Evolutionary conservation across 2,113 vertebrate genomes (phyloP).

Genomic region (Hassar affinis): DNA sequence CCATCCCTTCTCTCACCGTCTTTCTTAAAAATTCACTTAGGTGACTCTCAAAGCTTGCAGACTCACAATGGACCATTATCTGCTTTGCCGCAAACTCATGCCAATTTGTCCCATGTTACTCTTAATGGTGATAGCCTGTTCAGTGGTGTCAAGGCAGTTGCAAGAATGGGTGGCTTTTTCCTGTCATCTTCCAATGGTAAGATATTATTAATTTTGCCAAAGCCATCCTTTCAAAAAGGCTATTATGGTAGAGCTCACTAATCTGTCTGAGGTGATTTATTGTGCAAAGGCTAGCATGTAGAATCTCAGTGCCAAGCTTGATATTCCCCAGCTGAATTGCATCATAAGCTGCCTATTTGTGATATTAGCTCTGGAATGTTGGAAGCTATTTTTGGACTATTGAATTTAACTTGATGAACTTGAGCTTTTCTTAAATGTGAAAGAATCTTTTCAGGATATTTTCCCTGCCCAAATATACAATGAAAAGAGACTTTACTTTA

Average conservation of each 20-base stretch:
- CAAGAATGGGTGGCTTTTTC: constrained; percentile 56
- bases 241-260: no score
- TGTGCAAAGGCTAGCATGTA: not conserved
- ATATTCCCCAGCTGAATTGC: not conserved
- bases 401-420: not conserved
- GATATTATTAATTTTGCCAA: constrained; percentile 4
- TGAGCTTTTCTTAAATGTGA: not conserved
- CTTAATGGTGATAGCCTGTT: constrained; percentile 58
- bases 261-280: not conserved
- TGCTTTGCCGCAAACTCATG: constrained; percentile 50
- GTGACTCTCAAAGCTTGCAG: constrained; percentile 53
- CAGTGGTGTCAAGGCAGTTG: constrained; percentile 60
- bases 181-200: constrained; percentile 60
- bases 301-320: not conserved
- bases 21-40: constrained; percentile 33
- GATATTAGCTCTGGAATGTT: not conserved
- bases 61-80: constrained; percentile 55
- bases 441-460: not conserved
- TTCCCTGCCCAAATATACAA: not conserved
- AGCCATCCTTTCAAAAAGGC: not conserved
- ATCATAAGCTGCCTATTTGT: constrained; percentile 11
- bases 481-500: not conserved
- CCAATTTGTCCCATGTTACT: constrained; percentile 52
- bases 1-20: constrained; percentile 35
- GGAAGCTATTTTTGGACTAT: not conserved